These are phyloP conservation scores for Syngnathus acus DNA, from an alignment of 2,797 vertebrate species.

Conservation along the genomic window DNA sequence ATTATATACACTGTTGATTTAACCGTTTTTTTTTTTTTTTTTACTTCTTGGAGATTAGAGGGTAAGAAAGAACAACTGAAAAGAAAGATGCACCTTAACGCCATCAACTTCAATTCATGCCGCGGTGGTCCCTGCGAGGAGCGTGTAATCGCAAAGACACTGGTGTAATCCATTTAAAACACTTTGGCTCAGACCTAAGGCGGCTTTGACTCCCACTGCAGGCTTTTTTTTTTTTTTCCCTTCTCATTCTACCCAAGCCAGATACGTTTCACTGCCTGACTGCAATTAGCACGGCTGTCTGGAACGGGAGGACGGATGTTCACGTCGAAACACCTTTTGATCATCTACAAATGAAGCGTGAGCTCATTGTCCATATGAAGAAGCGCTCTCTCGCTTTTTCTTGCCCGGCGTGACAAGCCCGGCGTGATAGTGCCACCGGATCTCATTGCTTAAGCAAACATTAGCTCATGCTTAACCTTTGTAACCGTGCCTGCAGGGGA, in stretches of 20 bases:
- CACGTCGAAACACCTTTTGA: not conserved
- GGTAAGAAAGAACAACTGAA: slow-evolving; percentile 27
- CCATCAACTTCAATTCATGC: slow-evolving; percentile 65
- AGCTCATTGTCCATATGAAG: slow-evolving; percentile 49
- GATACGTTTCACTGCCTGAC: slow-evolving; percentile 49
- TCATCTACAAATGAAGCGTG: slow-evolving; percentile 44
- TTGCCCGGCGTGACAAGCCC: slow-evolving; percentile 24
- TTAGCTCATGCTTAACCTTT: slow-evolving; percentile 49
- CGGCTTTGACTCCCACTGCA: slow-evolving; percentile 54
- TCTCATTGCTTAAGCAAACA: slow-evolving; percentile 64
- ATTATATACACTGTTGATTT: not conserved
- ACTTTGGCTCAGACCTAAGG: slow-evolving; percentile 58
- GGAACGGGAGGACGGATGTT: slow-evolving; percentile 24
- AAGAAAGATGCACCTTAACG: slow-evolving; percentile 58
- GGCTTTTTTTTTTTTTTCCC: slow-evolving; percentile 34
- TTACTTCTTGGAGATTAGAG: not conserved
- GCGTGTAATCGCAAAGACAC: slow-evolving; percentile 72
- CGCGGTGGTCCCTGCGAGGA: slow-evolving; percentile 55
- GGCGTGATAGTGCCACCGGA: slow-evolving; percentile 58
- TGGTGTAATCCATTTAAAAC: slow-evolving; percentile 75
- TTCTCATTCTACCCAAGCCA: slow-evolving; percentile 22
- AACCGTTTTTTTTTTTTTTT: not conserved
- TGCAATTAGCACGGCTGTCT: slow-evolving; percentile 53
- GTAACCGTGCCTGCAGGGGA: slow-evolving; percentile 28
- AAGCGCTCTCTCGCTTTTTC: not conserved